Evolutionary conservation across 92 coral and sea anemone genomes (phyloP), one percentile per base, ranked within the genome.

Genomic region (Phymanthus crucifer): DNA sequence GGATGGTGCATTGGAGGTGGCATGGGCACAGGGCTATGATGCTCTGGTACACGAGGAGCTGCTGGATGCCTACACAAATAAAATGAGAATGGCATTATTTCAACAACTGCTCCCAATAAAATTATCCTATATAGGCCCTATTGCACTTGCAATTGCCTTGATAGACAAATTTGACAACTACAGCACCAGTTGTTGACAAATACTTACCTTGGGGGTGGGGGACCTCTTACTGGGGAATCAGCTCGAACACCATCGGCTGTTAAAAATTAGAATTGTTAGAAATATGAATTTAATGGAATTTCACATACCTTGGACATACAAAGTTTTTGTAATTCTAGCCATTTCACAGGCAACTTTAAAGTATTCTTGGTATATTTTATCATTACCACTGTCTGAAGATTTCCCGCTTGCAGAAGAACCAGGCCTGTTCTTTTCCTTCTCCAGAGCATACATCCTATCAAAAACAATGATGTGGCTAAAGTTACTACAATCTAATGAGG

Each of bases 401-500:
- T 82, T 73, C 9, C 84, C 84, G 66, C 87, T 80, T 18, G 77
- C 87, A 16, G 91, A 74, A 18, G 91, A 87, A 23, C 81, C 83
- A 5, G 91, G 91, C 31, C 91, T 75, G 40, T 76, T 73, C 81
- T 87, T 83, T 33, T 73, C 86, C 74, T 82, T 82, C 36, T 91
- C 92, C 78, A 82, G 3, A 71, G 83, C 84, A 64, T 87, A 88
- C 54, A 90, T 58, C 78, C 94, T 90, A 58, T 34, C 24, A 27
- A 43, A 45, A 72, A 38, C 6, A 76, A 0, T n/a, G n/a, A 75
- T 29, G 34, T 26, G 32, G 31, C 46, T 8, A 18, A 38, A 13
- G 11, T 71, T 18, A 71, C 36, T 19, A 24, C 21, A n/a, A n/a
- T n/a, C n/a, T n/a, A n/a, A n/a, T n/a, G n/a, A n/a, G n/a, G n/a